Evolutionary conservation across 2,888 invertebrate genomes (phyloP).

Genomic region (Campoletis raptor): DNA sequence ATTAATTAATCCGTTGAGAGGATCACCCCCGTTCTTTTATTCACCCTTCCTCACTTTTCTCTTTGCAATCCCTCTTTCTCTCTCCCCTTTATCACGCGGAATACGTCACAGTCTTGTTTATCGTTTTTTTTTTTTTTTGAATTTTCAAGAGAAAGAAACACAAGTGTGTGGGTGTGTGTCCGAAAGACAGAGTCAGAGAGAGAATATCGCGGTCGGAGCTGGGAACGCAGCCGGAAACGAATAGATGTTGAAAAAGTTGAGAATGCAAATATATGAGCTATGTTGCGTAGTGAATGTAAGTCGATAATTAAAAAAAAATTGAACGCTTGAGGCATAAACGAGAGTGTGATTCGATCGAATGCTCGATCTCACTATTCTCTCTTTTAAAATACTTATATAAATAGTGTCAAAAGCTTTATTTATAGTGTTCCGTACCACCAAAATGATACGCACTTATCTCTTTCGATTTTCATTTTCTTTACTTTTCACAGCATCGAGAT

Average conservation of each 20-base stretch:
- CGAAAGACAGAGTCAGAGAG: constrained; percentile 39
- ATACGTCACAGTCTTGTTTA: constrained; percentile 51
- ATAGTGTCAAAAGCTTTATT: constrained; percentile 49
- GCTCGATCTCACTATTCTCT: constrained; percentile 42
- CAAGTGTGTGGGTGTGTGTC: constrained; percentile 2
- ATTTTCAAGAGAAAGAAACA: constrained; percentile 25
- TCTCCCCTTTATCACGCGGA: constrained; percentile 60
- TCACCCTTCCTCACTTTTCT: constrained; percentile 34
- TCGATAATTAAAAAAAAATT: constrained; percentile 49
- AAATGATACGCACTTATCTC: constrained; percentile 19
- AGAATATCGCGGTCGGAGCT: constrained; percentile 58
- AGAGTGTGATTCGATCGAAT: constrained; percentile 39
- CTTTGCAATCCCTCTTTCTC: constrained; percentile 26
- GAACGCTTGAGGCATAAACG: constrained; percentile 51
- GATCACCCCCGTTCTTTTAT: constrained; percentile 53
- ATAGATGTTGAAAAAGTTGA: constrained; percentile 53
- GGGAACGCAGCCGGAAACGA: constrained; percentile 64
- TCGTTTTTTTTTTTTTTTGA: constrained; percentile 61
- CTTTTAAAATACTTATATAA: constrained; percentile 31
- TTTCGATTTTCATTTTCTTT: constrained; percentile 18
- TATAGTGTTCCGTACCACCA: constrained; percentile 30
- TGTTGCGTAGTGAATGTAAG: constrained; percentile 69
- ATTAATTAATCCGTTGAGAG: constrained; percentile 51
- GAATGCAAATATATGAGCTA: constrained; percentile 61
- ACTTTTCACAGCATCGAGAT: neutral